Percentiles rank a stretch among this genome's conserved stretches.
These are phyloP conservation scores for Heliothis virescens DNA, from an alignment of 1,140 invertebrate genomes.

Conservation along the genomic window DNA sequence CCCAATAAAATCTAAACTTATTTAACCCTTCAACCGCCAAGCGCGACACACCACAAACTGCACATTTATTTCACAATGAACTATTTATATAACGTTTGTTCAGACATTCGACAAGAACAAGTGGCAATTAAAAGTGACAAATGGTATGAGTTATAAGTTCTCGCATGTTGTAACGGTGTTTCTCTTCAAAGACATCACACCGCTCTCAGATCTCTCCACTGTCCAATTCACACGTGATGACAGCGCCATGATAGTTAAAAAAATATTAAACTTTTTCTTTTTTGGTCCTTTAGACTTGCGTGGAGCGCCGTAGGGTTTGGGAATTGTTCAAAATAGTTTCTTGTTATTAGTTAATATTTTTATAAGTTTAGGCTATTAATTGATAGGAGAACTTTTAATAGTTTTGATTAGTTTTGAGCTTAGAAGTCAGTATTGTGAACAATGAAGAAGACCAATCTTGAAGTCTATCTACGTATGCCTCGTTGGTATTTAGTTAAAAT, in stretches of 20 bases:
- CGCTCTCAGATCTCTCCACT: constrained; percentile 70
- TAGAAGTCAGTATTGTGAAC: too few species aligned
- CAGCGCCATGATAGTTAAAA: constrained; percentile 2
- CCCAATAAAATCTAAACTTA: neutral
- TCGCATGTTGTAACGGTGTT: constrained; percentile 62
- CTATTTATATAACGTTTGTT: constrained; percentile 79
- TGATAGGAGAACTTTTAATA: too few species aligned
- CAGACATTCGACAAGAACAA: constrained; percentile 81
- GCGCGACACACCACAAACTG: constrained; percentile 2
- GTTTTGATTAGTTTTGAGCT: too few species aligned
- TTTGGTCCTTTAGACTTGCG: neutral
- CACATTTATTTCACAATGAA: constrained; percentile 83
- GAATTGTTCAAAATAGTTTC: too few species aligned
- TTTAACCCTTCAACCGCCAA: neutral
- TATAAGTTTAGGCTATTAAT: too few species aligned
- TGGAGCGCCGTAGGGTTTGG: neutral
- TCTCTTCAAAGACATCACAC: constrained; percentile 63
- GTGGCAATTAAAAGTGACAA: constrained; percentile 86
- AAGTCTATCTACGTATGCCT: too few species aligned
- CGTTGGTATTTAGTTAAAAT: too few species aligned
- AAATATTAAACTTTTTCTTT: neutral
- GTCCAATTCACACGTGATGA: constrained; percentile 58
- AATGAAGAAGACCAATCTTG: too few species aligned
- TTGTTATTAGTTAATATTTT: too few species aligned
- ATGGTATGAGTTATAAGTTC: constrained; percentile 79